Conservation (phyloP, 2,113 vertebrate genomes). For the Festucalex cinctus region DNA sequence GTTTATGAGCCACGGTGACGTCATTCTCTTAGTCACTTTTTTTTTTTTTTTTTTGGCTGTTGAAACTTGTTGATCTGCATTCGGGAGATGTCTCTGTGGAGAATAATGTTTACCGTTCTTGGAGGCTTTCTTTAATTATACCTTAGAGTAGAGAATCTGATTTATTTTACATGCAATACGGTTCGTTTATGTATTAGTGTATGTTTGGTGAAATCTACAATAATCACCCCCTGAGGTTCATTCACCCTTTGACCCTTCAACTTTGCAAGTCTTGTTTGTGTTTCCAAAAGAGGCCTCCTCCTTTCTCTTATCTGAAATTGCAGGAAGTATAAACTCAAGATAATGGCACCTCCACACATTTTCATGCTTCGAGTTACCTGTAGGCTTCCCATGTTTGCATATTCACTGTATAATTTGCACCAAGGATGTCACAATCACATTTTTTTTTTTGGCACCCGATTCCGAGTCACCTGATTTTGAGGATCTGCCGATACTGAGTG, state of each 20-base stretch:
- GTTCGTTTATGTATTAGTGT: neutral
- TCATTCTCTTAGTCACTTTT: conserved; percentile 22
- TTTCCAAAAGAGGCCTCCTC: conserved; percentile 50
- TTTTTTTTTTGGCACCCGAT: no score
- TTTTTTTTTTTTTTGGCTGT: conserved; percentile 13
- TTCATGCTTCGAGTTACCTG: neutral
- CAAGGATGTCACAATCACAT: no score
- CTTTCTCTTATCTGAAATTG: conserved; percentile 56
- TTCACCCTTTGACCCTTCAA: conserved; percentile 49
- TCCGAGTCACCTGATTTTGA: no score
- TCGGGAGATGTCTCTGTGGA: conserved; percentile 47
- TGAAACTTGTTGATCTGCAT: conserved; percentile 53
- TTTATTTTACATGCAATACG: neutral
- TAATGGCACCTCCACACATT: conserved; percentile 27
- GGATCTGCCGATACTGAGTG: no score
- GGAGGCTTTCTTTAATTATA: neutral
- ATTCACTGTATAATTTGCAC: neutral
- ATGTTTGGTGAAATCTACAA: conserved; percentile 20
- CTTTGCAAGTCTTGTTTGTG: conserved; percentile 54
- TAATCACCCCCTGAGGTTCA: conserved; percentile 40
- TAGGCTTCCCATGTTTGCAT: neutral
- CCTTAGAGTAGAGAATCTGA: neutral
- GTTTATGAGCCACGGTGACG: conserved; percentile 24
- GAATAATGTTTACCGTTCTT: neutral
- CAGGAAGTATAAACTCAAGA: conserved; percentile 43